Evolutionary conservation across 2,797 vertebrate species (phyloP).

Genomic region (Paguma larvata): DNA sequence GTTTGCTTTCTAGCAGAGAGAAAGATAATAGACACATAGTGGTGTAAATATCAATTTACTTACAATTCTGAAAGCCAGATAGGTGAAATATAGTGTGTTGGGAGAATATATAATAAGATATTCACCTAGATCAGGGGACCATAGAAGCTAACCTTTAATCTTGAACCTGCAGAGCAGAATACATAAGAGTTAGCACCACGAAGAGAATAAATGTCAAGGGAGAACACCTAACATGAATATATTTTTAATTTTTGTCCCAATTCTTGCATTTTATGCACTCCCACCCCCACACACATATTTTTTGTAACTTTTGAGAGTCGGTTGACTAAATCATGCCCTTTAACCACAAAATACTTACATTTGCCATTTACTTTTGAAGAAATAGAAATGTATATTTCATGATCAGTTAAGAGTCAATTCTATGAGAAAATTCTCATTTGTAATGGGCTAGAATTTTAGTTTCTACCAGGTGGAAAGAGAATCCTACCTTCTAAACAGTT

Average conservation of each 20-base stretch:
- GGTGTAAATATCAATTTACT: background rate
- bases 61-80: background rate
- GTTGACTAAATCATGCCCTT: background rate
- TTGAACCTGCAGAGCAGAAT: background rate
- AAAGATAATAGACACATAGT: background rate
- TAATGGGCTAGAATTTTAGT: background rate
- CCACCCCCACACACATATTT: background rate
- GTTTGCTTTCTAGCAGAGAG: background rate
- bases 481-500: background rate
- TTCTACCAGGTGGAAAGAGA: background rate
- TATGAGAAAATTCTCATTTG: background rate
- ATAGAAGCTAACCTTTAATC: background rate
- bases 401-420: background rate
- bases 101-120: background rate
- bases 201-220: background rate
- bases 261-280: background rate
- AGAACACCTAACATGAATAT: background rate
- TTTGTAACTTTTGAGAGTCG: background rate
- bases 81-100: background rate
- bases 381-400: background rate
- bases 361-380: conserved; percentile 7
- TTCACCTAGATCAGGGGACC: background rate
- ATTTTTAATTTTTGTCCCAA: background rate
- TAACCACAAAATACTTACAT: background rate
- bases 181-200: background rate